Evolutionary conservation across 1,140 invertebrate genomes (phyloP), one percentile per base, ranked within the genome.

Genomic region (Drosophila sproati): DNA sequence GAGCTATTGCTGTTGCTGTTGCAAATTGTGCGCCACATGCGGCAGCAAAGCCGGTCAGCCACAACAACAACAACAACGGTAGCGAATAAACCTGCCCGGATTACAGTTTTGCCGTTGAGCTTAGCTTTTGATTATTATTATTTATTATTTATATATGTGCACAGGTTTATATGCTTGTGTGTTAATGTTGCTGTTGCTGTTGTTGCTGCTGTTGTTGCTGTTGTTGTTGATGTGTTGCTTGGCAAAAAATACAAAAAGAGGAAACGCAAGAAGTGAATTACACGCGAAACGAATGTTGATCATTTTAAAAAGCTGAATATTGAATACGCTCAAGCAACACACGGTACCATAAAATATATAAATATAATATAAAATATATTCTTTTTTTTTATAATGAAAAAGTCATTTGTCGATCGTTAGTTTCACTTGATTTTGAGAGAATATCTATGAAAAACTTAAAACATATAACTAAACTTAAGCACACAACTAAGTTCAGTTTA

Each of bases 81-180:
- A 47, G 39, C 56, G 7, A 67, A 47, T 60, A 73, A 73, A 73
- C 71, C 71, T 69, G 71, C 60, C 72, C 73, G 73, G 73, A 80
- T 87, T 78, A 77, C 83, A 87, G 80, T 87, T 87, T 82, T 35
- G 51, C 31, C 47, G 70, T 61, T 63, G 56, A 59, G 73, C 73
- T 68, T 56, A 67, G 62, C 62, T 74, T 59, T 86, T 77, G 78
- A 85, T 85, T 86, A 86, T 85, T 80, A 20, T 86, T 83, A 83
- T 86, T 86, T 86, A 86, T 81, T 83, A 82, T 75, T 71, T 86
- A 61, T 66, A 51, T 73, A 60, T 48, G 63, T 70, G 68, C 61
- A 55, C 55, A 66, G 50, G 60, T 34, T 34, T 43, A 20, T 20
- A 20, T n/a, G 39, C 39, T 43, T 43, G 6, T 3, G 3, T 39